These are phyloP conservation scores for Anthoscopus minutus DNA, from an alignment of 2,113 vertebrate genomes.

Conservation along the genomic window DNA sequence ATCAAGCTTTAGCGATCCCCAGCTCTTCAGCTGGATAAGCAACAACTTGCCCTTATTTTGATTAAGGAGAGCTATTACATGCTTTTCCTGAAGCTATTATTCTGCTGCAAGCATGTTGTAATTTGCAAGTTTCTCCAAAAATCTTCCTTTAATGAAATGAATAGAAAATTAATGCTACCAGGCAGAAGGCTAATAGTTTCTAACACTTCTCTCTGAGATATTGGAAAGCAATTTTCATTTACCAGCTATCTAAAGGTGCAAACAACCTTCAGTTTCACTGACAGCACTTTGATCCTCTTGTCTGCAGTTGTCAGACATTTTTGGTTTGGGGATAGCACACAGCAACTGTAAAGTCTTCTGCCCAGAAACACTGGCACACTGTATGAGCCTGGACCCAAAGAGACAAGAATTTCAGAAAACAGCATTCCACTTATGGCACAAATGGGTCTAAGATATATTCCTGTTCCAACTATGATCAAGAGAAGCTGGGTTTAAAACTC, in stretches of 20 bases:
- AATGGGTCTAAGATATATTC: background rate
- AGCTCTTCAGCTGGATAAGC: conserved; percentile 61
- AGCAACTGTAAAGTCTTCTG: background rate
- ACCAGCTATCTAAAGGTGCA: conserved; percentile 44
- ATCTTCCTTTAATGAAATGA: conserved; percentile 66
- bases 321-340: background rate
- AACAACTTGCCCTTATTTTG: conserved; percentile 68
- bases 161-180: conserved; percentile 70
- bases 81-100: conserved; percentile 69
- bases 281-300: background rate
- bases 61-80: conserved; percentile 69
- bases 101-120: conserved; percentile 54
- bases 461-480: background rate
- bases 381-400: background rate
- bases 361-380: background rate
- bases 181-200: conserved; percentile 63
- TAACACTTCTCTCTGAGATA: conserved; percentile 48
- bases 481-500: background rate
- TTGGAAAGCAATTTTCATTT: conserved; percentile 55
- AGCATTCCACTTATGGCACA: background rate
- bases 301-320: background rate
- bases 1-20: conserved; percentile 12
- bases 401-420: background rate
- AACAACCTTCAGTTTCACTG: conserved; percentile 10
- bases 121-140: conserved; percentile 71